Percentiles rank a stretch among this genome's conserved stretches.
phyloP scores from a whole-genome alignment of 2,888 invertebrate species.

The Thysanoteuthis rhombus region DNA sequence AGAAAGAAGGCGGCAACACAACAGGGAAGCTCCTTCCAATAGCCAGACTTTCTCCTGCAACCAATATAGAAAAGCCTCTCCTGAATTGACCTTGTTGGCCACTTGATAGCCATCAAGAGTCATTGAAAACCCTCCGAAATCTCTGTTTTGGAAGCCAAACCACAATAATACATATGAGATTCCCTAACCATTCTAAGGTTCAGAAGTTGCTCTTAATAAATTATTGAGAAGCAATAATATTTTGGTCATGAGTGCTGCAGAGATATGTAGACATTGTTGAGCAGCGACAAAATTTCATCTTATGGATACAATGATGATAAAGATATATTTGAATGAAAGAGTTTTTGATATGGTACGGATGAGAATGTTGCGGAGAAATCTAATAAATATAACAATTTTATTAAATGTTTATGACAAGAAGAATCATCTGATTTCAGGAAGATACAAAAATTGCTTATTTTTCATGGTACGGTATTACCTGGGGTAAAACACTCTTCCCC shows the following conservation, averaged over 20 bases:
- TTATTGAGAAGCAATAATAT: background rate
- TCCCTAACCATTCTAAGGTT: background rate
- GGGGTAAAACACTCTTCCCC: background rate
- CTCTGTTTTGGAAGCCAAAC: too few relatives aligned
- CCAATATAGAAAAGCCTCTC: too few relatives aligned
- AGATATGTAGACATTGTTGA: background rate
- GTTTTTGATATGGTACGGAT: background rate
- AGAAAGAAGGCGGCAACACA: too few relatives aligned
- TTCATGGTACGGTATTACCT: background rate
- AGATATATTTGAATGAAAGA: background rate
- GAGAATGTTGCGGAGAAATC: background rate
- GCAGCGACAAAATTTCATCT: background rate
- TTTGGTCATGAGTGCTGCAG: background rate
- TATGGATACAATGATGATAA: background rate
- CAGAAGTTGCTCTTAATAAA: background rate
- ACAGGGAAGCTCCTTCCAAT: too few relatives aligned
- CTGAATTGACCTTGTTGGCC: too few relatives aligned
- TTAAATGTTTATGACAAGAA: background rate
- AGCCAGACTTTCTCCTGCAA: too few relatives aligned
- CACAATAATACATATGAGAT: too few relatives aligned
- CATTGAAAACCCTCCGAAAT: too few relatives aligned
- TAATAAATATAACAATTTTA: background rate
- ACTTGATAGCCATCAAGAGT: too few relatives aligned
- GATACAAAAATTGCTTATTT: background rate
- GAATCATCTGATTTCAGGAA: background rate